These are phyloP conservation scores for Vulpes vulpes DNA, from an alignment of 2,113 vertebrate species.

Conservation along the genomic window DNA sequence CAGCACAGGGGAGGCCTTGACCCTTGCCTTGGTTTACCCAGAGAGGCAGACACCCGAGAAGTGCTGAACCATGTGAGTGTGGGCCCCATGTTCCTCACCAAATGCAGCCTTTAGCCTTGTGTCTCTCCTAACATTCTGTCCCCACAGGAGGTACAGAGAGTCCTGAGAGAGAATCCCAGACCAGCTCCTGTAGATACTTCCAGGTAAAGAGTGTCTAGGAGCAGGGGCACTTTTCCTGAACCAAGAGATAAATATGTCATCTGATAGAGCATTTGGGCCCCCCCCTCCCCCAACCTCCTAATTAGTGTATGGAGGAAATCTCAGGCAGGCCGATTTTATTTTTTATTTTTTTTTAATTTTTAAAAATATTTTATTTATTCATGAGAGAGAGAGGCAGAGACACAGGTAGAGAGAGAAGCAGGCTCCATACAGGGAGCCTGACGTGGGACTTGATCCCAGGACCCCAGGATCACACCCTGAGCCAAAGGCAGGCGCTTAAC, in stretches of 20 bases:
- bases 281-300: no score
- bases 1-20: background rate
- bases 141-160: background rate
- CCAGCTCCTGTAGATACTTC: background rate
- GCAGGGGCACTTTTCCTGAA: background rate
- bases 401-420: no score
- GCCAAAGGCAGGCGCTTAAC: no score
- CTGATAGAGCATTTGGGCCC: background rate
- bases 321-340: background rate
- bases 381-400: no score
- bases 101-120: background rate
- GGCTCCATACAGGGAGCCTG: no score
- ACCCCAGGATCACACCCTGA: no score
- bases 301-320: background rate
- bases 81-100: background rate
- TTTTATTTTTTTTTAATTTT: background rate
- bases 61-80: background rate
- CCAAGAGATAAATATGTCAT: background rate
- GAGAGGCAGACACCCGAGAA: background rate
- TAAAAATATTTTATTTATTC: no score
- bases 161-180: background rate
- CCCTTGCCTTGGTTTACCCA: background rate
- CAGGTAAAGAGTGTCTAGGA: background rate
- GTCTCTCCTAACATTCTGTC: background rate
- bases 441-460: no score